Percentiles rank a stretch among this genome's conserved stretches.
These are phyloP conservation scores for Perca schrenkii DNA, from an alignment of 2,113 vertebrate species.

Conservation along the genomic window DNA sequence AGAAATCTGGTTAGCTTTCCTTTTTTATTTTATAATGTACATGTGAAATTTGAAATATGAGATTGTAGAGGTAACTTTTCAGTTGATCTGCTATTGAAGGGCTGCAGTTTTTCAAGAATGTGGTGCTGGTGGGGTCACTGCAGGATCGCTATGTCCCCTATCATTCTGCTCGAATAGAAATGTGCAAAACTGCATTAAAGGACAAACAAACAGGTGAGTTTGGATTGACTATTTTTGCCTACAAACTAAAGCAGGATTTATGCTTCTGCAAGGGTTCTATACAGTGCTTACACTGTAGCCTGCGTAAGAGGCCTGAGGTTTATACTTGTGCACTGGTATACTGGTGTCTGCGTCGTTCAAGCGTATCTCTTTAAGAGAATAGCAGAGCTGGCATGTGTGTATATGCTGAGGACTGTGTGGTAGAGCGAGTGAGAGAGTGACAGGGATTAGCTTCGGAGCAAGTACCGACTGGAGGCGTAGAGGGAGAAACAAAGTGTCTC, in stretches of 20 bases:
- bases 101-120: constrained; percentile 97
- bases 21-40: neutral
- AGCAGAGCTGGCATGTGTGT: no score
- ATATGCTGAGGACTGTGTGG: no score
- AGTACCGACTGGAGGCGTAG: no score
- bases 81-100: constrained; percentile 79
- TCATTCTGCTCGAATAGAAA: constrained; percentile 98
- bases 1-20: constrained; percentile 92
- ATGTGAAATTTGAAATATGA: constrained; percentile 10
- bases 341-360: no score
- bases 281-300: no score
- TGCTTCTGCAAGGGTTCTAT: no score
- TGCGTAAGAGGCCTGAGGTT: no score
- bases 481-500: no score
- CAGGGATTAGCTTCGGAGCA: no score
- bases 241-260: neutral
- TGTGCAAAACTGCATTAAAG: constrained; percentile 99
- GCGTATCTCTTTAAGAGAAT: no score
- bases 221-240: neutral
- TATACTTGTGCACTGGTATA: no score
- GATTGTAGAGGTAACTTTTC: constrained; percentile 2
- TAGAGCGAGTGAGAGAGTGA: no score
- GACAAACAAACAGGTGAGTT: constrained; percentile 97
- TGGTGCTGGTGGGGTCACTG: constrained; percentile 96
- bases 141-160: constrained; percentile 99